phyloP scores from a whole-genome alignment of 2,797 vertebrate genomes.

The Sternarchorhynchus goeldii region DNA sequence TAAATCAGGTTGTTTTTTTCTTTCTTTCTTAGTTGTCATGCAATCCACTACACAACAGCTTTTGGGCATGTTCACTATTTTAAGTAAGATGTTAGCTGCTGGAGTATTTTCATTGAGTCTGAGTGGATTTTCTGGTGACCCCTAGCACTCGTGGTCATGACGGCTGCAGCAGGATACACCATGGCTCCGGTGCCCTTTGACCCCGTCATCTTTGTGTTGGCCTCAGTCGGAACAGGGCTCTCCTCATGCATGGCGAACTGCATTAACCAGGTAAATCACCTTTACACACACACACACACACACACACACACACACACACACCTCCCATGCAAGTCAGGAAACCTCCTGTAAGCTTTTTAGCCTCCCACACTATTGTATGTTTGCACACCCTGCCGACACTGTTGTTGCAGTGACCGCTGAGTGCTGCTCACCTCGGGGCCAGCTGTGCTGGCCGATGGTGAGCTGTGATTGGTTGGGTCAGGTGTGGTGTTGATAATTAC shows the following conservation, averaged over 20 bases:
- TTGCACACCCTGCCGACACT: too few relatives aligned
- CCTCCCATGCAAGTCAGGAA: too few relatives aligned
- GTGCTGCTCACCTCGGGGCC: too few relatives aligned
- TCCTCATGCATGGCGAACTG: constrained; percentile 92
- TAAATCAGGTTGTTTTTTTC: too few relatives aligned
- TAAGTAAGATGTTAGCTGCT: neutral
- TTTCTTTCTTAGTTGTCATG: too few relatives aligned
- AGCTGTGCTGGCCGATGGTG: neutral
- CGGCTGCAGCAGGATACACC: constrained; percentile 87
- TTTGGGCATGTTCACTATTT: too few relatives aligned
- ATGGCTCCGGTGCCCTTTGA: constrained; percentile 94
- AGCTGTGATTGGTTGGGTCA: neutral
- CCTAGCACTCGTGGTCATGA: constrained; percentile 90
- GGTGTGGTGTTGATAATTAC: constrained; percentile 3
- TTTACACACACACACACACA: neutral
- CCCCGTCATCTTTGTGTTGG: constrained; percentile 80
- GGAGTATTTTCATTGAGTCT: neutral
- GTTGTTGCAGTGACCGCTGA: too few relatives aligned
- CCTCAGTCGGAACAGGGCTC: constrained; percentile 87
- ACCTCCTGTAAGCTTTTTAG: too few relatives aligned
- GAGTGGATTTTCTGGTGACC: constrained; percentile 48
- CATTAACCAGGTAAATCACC: constrained; percentile 92
- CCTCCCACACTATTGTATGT: too few relatives aligned
- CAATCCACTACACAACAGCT: too few relatives aligned
- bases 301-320: too few relatives aligned